These are phyloP conservation scores for Brachynemurus nebulosus DNA, from an alignment of 2,888 invertebrate species.

Conservation along the genomic window DNA sequence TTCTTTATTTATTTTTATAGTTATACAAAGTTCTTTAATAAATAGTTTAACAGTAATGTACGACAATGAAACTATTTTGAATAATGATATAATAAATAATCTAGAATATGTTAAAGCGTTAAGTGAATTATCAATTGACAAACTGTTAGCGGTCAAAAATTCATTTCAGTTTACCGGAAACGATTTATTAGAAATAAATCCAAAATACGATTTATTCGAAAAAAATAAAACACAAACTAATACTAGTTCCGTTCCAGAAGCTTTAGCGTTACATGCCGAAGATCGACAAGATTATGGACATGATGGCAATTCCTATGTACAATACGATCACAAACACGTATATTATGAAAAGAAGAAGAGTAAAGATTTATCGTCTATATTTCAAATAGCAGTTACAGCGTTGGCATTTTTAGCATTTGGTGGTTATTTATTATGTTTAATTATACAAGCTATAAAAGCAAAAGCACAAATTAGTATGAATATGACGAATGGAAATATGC, in stretches of 20 bases:
- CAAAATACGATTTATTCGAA: background rate
- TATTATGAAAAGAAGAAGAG: slow-evolving; percentile 23
- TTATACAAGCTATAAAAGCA: slow-evolving; percentile 58
- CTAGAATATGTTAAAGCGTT: slow-evolving; percentile 35
- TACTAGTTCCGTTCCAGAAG: slow-evolving; percentile 1
- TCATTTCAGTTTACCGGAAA: slow-evolving; percentile 25
- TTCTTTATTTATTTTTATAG: background rate
- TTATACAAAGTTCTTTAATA: background rate
- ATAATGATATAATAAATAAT: slow-evolving; percentile 1
- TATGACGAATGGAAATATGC: background rate
- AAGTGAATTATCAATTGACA: slow-evolving; percentile 53
- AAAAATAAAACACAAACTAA: background rate
- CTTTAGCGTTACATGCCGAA: slow-evolving; percentile 4
- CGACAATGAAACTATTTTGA: background rate
- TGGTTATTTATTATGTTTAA: slow-evolving; percentile 64
- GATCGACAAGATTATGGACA: background rate
- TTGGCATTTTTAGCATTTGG: slow-evolving; percentile 74
- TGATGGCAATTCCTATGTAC: slow-evolving; percentile 20
- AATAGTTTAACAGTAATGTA: background rate
- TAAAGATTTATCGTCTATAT: slow-evolving; percentile 4
- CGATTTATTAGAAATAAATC: slow-evolving; percentile 5
- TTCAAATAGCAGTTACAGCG: slow-evolving; percentile 58
- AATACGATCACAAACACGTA: slow-evolving; percentile 23
- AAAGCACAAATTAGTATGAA: slow-evolving; percentile 32
- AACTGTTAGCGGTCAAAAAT: slow-evolving; percentile 48